phyloP scores from a whole-genome alignment of 2,888 invertebrate genomes.

The Harpalus rufipes region DNA sequence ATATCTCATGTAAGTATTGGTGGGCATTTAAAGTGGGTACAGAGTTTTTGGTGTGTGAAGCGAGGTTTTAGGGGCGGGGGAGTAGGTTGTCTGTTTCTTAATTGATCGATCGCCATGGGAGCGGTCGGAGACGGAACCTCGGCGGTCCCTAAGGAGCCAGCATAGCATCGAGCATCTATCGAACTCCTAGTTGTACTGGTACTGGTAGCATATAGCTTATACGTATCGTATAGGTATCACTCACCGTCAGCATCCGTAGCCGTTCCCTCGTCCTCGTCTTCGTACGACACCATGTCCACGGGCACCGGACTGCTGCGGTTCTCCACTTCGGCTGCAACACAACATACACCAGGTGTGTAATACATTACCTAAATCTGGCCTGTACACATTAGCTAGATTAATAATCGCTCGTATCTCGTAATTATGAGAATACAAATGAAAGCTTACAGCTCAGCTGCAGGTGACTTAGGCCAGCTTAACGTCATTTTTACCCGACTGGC shows the following conservation, averaged over 20 bases:
- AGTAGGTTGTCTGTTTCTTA: constrained; percentile 63
- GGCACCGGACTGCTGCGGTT: constrained; percentile 16
- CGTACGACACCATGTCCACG: constrained; percentile 24
- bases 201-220: constrained; percentile 61
- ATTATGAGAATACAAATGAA: constrained; percentile 73
- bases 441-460: constrained; percentile 64
- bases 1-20: neutral
- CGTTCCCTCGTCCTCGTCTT: constrained; percentile 10
- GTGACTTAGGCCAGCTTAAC: constrained; percentile 65
- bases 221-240: constrained; percentile 33
- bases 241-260: constrained; percentile 11
- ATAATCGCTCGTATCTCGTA: constrained; percentile 71
- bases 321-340: constrained; percentile 52
- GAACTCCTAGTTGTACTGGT: constrained; percentile 58
- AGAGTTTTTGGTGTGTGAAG: constrained; percentile 1
- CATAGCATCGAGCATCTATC: constrained; percentile 61
- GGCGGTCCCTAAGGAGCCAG: constrained; percentile 53
- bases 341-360: constrained; percentile 21
- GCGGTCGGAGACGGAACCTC: constrained; percentile 65
- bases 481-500: constrained; percentile 57
- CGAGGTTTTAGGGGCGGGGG: constrained; percentile 59
- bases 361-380: constrained; percentile 71
- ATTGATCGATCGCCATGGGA: constrained; percentile 67
- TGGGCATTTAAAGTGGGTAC: neutral
- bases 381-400: constrained; percentile 72